Conservation (phyloP, 1,140 invertebrate species). For the Leptoteleia sp. region DNA sequence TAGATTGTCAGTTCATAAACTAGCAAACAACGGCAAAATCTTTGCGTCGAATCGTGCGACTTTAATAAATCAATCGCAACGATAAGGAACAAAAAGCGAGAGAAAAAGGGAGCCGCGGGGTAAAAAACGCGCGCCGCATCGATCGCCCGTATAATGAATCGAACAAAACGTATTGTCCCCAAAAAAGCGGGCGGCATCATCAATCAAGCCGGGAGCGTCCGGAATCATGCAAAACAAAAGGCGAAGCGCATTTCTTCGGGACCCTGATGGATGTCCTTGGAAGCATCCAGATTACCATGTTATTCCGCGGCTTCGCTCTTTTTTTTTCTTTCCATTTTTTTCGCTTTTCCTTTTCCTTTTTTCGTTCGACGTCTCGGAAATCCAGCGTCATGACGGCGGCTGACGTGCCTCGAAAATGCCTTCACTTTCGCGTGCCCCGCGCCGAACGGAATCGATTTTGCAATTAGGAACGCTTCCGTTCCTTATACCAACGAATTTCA, state of each 20-base stretch:
- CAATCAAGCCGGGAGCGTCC: conserved; percentile 43
- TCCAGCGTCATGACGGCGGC: conserved; percentile 43
- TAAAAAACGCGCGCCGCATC: conserved; percentile 10
- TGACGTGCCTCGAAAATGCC: conserved; percentile 60
- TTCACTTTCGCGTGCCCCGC: conserved; percentile 54
- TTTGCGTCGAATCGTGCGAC: conserved; percentile 32
- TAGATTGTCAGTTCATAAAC: conserved; percentile 2
- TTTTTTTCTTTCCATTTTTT: conserved; percentile 1
- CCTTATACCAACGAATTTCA: conserved; percentile 67
- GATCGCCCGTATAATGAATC: conserved; percentile 56
- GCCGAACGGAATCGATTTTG: conserved; percentile 73
- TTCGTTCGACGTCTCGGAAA: conserved; percentile 25
- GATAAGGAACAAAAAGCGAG: conserved; percentile 9
- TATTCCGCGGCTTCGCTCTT: conserved; percentile 35
- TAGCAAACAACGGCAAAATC: conserved; percentile 25
- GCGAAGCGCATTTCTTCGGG: conserved; percentile 33
- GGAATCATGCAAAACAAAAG: conserved; percentile 61
- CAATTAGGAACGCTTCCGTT: conserved; percentile 74
- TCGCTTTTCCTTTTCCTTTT: no score
- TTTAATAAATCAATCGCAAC: conserved; percentile 50
- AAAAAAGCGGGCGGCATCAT: conserved; percentile 46
- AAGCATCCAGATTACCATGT: conserved; percentile 53
- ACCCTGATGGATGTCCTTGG: conserved; percentile 50
- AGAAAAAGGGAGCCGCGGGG: background rate
- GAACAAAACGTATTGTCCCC: conserved; percentile 58